Evolutionary conservation across 2,113 vertebrate species (phyloP).

Genomic region (Panurus biarmicus): DNA sequence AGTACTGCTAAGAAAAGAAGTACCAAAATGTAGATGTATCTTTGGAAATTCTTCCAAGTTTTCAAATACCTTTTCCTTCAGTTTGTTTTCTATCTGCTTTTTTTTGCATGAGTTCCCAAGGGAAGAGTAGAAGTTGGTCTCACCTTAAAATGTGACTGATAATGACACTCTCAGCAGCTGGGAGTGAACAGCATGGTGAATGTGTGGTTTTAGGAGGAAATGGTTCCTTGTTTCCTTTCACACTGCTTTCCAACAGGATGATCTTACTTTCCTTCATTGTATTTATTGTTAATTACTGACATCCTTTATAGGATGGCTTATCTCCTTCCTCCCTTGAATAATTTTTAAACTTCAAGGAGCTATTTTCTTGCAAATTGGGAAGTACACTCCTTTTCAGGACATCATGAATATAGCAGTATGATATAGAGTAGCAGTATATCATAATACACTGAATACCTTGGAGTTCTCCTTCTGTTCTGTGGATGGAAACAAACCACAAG

Average conservation of each 20-base stretch:
- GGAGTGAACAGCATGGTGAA: not conserved
- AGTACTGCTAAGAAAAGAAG: not conserved
- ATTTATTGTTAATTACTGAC: constrained; percentile 7
- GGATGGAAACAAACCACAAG: not conserved
- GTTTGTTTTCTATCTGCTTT: not conserved
- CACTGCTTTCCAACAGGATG: constrained; percentile 6
- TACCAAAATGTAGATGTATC: not conserved
- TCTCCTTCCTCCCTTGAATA: not conserved
- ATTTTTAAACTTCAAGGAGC: not conserved
- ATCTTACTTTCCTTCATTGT: constrained; percentile 27
- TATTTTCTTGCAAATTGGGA: not conserved
- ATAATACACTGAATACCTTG: not conserved
- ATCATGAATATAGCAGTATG: not conserved
- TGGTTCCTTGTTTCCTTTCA: constrained; percentile 9
- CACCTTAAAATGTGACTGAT: not conserved
- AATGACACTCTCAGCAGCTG: not conserved
- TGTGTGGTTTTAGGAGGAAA: constrained; percentile 13
- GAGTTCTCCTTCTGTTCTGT: not conserved
- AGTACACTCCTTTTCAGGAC: not conserved
- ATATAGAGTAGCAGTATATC: not conserved
- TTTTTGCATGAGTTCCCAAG: not conserved
- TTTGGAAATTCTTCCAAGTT: not conserved
- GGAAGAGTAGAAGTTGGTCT: not conserved
- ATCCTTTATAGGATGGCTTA: not conserved
- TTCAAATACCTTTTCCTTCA: not conserved